Conservation (phyloP, 2,888 invertebrate genomes). For the Chydorus sphaericus region DNA sequence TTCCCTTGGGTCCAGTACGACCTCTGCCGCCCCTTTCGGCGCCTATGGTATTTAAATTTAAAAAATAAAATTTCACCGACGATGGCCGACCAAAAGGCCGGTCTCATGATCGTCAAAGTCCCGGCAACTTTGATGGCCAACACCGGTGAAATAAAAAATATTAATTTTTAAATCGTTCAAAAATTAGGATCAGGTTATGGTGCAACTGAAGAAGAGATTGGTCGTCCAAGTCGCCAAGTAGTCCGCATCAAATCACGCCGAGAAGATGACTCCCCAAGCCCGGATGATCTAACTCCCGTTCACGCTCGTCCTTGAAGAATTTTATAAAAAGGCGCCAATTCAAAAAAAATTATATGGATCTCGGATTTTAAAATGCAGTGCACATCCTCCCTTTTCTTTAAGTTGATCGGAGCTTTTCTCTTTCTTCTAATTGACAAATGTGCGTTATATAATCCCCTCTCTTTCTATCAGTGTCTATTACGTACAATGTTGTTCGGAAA, state of each 20-base stretch:
- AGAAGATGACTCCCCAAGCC: conserved; percentile 49
- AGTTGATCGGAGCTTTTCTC: not conserved
- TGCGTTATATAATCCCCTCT: not conserved
- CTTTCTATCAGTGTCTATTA: not conserved
- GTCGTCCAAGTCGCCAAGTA: conserved; percentile 17
- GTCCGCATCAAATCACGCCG: conserved; percentile 48
- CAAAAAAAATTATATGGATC: not conserved
- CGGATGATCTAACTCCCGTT: conserved; percentile 45
- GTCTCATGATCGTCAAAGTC: too few species aligned
- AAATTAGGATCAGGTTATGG: conserved; percentile 11
- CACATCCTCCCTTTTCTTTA: not conserved
- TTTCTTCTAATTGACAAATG: not conserved
- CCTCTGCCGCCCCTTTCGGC: conserved; percentile 23
- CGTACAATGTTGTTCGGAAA: not conserved
- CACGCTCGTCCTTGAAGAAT: conserved; percentile 12
- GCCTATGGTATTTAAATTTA: not conserved
- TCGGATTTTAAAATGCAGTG: not conserved
- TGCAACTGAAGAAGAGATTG: conserved; percentile 10
- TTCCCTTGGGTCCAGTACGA: conserved; percentile 14
- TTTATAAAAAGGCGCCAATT: too few species aligned
- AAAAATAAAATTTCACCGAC: too few species aligned
- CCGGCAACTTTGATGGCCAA: not conserved
- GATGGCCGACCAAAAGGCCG: too few species aligned
- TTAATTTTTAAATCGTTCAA: not conserved
- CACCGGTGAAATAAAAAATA: not conserved